Conservation (phyloP, 2,888 invertebrate species). For the Invenusta paracnida region DNA sequence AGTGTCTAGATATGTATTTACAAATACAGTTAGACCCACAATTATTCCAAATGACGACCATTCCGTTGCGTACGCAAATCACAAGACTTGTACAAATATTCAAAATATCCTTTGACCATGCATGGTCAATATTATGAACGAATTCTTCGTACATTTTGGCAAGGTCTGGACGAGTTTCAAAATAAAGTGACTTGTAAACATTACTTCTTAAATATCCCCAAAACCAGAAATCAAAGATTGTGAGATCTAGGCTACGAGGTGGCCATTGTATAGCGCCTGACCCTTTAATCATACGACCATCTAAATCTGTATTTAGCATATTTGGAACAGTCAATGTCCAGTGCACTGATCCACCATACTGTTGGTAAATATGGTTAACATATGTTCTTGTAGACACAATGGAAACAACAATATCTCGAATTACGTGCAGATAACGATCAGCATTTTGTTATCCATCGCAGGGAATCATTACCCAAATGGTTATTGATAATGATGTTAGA, state of each 20-base stretch:
- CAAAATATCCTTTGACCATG: conserved; percentile 7
- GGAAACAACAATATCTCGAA: conserved; percentile 14
- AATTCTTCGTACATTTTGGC: neutral
- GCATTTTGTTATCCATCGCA: neutral
- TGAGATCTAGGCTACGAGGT: too few relatives aligned
- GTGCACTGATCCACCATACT: neutral
- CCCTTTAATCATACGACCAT: neutral
- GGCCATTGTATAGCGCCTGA: neutral
- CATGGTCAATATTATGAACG: conserved; percentile 11
- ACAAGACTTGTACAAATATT: neutral
- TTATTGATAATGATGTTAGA: neutral
- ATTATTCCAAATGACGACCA: neutral
- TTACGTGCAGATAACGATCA: conserved; percentile 9
- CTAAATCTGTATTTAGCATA: conserved; percentile 14
- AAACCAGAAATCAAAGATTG: too few relatives aligned
- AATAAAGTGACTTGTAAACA: neutral
- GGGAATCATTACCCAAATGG: neutral
- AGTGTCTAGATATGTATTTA: conserved; percentile 9
- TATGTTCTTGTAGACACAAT: neutral
- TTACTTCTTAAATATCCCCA: too few relatives aligned
- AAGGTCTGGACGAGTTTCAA: neutral
- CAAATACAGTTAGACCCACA: conserved; percentile 16
- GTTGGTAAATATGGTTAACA: neutral
- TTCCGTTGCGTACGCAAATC: neutral
- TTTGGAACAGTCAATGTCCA: conserved; percentile 11